phyloP scores from a whole-genome alignment of 2,113 vertebrate species.

The Oenanthe melanoleuca region DNA sequence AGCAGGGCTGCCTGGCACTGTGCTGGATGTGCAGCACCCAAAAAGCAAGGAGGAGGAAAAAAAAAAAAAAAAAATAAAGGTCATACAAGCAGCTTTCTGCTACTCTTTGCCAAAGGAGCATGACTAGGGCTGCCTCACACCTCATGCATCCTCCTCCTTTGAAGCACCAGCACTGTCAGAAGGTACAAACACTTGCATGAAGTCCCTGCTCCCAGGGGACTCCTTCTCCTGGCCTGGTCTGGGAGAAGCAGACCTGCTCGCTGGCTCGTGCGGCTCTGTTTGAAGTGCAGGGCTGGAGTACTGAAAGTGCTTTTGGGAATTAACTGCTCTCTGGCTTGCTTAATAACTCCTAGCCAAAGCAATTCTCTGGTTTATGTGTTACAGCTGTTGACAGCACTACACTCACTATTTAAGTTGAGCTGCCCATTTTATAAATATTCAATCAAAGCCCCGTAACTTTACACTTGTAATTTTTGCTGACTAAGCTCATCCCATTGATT shows the following conservation, averaged over 20 bases:
- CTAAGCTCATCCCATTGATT: not conserved
- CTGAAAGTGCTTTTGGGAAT: not conserved
- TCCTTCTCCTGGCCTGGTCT: not conserved
- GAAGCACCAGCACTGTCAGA: not conserved
- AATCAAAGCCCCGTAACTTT: not conserved
- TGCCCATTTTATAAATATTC: not conserved
- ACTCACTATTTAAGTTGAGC: not conserved
- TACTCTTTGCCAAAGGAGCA: not conserved
- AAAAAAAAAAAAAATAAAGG: not conserved
- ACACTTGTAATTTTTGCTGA: not conserved
- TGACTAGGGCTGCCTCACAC: not conserved
- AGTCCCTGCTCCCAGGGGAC: not conserved
- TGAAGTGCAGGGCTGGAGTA: not conserved
- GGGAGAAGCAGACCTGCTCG: not conserved
- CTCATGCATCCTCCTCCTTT: no score
- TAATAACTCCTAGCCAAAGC: not conserved
- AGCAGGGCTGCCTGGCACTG: not conserved
- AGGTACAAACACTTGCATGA: not conserved
- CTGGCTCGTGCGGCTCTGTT: not conserved
- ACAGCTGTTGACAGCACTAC: not conserved
- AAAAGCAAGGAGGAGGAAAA: not conserved
- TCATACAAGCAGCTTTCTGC: not conserved
- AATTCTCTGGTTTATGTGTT: not conserved
- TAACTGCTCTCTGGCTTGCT: not conserved
- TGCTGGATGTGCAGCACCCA: rapidly evolving